A percentile compares a stretch with the other conserved stretches of the same genome.
Evolutionary conservation across 2,113 vertebrate genomes (phyloP).

Genomic region (Elephas maximus): DNA sequence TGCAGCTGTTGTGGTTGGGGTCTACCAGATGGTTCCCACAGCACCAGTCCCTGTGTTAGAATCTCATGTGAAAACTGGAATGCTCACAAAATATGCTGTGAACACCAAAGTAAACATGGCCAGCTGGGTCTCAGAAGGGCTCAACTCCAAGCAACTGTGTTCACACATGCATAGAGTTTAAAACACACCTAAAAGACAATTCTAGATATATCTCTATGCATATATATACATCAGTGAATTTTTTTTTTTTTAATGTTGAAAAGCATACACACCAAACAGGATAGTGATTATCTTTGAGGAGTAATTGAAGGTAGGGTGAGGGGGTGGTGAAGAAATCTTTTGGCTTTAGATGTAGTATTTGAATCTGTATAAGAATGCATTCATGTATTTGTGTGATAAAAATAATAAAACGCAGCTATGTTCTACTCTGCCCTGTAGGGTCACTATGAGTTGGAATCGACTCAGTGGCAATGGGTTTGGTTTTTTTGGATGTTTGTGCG

Average conservation of each 20-base stretch:
- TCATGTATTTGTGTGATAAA: slow-evolving; percentile 14
- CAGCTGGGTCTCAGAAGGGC: slow-evolving; percentile 49
- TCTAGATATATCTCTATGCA: neutral
- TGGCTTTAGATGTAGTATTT: slow-evolving; percentile 14
- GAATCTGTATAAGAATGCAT: slow-evolving; percentile 22
- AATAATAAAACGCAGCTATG: slow-evolving; percentile 29
- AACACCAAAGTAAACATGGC: slow-evolving; percentile 61
- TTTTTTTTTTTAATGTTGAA: neutral
- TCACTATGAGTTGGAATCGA: no score
- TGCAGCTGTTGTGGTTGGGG: slow-evolving; percentile 70
- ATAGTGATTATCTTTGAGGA: neutral
- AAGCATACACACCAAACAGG: neutral
- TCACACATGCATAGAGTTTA: neutral
- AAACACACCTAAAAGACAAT: neutral
- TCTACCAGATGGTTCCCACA: slow-evolving; percentile 42
- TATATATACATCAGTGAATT: neutral
- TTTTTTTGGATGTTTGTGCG: neutral
- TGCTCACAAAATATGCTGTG: slow-evolving; percentile 51
- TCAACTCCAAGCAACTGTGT: neutral
- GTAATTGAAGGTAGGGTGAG: neutral
- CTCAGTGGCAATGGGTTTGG: no score
- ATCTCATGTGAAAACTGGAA: slow-evolving; percentile 61
- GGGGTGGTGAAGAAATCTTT: neutral
- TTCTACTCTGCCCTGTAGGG: no score
- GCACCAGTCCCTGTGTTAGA: slow-evolving; percentile 18